phyloP scores from a whole-genome alignment of 2,888 invertebrate genomes.

The Hecatera dysodea region DNA sequence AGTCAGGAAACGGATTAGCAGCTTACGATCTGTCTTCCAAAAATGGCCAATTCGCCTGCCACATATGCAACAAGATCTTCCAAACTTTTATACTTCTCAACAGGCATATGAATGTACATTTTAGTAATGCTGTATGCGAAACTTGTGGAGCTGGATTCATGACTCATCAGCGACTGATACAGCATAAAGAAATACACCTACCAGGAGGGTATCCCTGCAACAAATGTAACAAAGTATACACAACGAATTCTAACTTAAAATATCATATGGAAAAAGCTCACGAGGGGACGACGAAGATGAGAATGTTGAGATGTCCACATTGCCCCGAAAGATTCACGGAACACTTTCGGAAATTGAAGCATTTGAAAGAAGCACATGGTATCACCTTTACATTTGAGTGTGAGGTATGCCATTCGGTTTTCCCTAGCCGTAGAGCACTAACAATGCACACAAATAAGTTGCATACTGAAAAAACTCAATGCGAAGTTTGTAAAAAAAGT shows the following conservation, averaged over 20 bases:
- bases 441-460: conserved; percentile 82
- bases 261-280: conserved; percentile 81
- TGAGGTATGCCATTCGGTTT: conserved; percentile 78
- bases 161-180: conserved; percentile 80
- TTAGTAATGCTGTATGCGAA: conserved; percentile 83
- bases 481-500: conserved; percentile 86
- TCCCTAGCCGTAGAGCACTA: conserved; percentile 77
- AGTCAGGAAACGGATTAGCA: conserved; percentile 79
- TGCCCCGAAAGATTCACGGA: conserved; percentile 81
- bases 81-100: conserved; percentile 83
- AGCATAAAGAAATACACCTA: conserved; percentile 82
- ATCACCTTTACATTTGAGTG: conserved; percentile 82
- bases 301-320: conserved; percentile 79
- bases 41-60: conserved; percentile 79
- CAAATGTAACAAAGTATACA: conserved; percentile 86
- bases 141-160: conserved; percentile 83
- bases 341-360: conserved; percentile 82
- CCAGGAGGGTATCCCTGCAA: conserved; percentile 83
- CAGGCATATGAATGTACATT: conserved; percentile 85
- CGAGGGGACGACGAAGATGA: conserved; percentile 77
- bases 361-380: conserved; percentile 80
- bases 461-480: conserved; percentile 84
- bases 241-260: conserved; percentile 83
- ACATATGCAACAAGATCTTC: conserved; percentile 79
- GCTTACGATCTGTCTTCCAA: conserved; percentile 77